Conservation (phyloP, 2,888 invertebrate species). For the Mantis religiosa region DNA sequence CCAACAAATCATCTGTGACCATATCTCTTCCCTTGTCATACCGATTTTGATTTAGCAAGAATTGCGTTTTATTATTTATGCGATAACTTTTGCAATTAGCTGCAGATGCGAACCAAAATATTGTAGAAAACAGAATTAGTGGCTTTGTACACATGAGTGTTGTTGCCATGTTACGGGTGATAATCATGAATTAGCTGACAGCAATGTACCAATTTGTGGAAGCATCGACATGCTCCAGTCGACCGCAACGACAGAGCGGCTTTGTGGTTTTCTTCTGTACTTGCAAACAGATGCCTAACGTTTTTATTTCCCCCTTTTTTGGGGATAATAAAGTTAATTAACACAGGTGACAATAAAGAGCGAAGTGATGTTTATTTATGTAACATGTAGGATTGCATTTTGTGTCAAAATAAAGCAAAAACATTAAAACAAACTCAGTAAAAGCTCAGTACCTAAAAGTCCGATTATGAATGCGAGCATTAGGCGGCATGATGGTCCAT, state of each 20-base stretch:
- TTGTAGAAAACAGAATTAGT: background rate
- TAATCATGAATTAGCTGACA: background rate
- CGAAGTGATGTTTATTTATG: no score
- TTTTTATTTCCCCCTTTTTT: background rate
- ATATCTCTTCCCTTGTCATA: background rate
- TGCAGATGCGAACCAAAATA: background rate
- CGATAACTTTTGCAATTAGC: background rate
- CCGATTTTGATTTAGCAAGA: background rate
- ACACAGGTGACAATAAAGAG: no score
- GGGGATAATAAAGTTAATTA: no score
- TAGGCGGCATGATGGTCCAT: no score
- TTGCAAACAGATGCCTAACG: background rate
- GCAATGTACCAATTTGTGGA: background rate
- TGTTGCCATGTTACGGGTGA: background rate
- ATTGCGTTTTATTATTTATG: background rate
- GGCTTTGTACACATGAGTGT: background rate
- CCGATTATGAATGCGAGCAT: no score
- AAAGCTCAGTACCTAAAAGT: no score
- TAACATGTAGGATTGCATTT: no score
- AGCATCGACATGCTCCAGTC: background rate
- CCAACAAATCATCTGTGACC: background rate
- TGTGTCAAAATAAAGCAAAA: no score
- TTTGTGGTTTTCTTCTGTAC: background rate
- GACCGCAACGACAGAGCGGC: background rate
- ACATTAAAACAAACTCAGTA: no score